Evolutionary conservation across 35 echinoderm and acorn worm species (phyloP), one percentile per base, ranked within the genome.

Genomic region (Ophioderma brevispina): DNA sequence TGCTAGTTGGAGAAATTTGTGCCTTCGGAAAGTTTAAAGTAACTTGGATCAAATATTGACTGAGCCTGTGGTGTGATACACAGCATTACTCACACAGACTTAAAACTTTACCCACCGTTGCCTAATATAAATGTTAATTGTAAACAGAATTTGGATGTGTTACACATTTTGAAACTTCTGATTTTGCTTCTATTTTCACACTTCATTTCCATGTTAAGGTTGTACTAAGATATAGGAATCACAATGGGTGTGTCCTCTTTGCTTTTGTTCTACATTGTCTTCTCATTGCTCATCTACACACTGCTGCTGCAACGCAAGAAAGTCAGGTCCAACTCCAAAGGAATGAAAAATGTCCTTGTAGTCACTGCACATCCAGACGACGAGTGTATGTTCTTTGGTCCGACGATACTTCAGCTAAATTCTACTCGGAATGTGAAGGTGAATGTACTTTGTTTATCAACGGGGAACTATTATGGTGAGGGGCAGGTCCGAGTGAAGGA

Each of bases 301-400:
- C 21, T 87, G 31, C n/a, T 64, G 13, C n/a, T 87, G 37, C 64
- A 39, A 19, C 76, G 64, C 30, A 79, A 46, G 25, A 77, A 76
- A 40, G 25, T 32, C 25, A 37, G 75, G 30, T 43, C 30, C 36
- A 86, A 39, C 37, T 28, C 40, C 14, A 55, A 80, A 13, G 41
- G 55, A 37, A 34, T 37, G 1, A 92, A 77, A 41, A 93, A 92
- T 40, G 84, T 96, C 19, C 38, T 96, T 76, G 10, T 96, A n/a
- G 91, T 96, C 6, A 96, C 63, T 39, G 91, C 94, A 40, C 94
- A 96, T 87, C 94, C 94, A 32, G 94, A 96, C 55, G 94, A 96
- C 78, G 94, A 96, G 46, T 96, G 94, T 42, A 92, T 96, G 91
- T 96, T 96, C 79, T 93, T 96, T 55, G 46, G 86, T 25, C 94